Conservation (phyloP, 2,113 vertebrate species). For the Zosterops borbonicus region DNA sequence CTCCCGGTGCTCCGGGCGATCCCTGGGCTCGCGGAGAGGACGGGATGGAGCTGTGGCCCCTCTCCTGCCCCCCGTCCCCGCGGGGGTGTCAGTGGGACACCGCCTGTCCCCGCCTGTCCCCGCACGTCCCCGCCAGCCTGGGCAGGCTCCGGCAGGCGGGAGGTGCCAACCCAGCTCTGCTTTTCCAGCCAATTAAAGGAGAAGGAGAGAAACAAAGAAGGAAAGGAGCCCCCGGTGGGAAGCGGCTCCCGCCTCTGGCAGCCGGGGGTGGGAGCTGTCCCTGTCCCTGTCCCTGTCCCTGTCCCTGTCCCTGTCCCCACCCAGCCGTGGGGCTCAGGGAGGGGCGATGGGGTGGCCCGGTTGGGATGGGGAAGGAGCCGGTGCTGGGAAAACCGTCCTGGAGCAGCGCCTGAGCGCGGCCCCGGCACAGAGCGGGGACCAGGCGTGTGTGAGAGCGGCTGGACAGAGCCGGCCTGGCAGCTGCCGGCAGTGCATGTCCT, state of each 20-base stretch:
- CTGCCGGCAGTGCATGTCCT: fast-evolving
- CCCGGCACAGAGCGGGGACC: fast-evolving
- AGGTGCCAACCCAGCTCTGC: constrained; percentile 6
- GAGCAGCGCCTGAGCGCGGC: fast-evolving
- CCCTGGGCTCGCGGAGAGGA: fast-evolving
- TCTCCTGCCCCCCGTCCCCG: fast-evolving
- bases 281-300: background rate
- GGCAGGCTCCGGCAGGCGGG: background rate
- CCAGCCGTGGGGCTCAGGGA: background rate
- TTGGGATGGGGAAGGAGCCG: background rate
- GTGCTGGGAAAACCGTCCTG: fast-evolving
- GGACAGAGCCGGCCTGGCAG: background rate
- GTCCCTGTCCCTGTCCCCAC: background rate
- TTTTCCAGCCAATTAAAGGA: constrained; percentile 37
- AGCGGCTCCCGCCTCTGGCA: background rate
- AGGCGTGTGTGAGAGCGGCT: fast-evolving
- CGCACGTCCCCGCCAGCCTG: background rate
- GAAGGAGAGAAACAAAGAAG: constrained; percentile 50
- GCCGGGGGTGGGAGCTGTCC: background rate
- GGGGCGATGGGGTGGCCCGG: fast-evolving
- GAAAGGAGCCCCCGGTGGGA: fast-evolving
- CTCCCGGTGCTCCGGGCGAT: fast-evolving
- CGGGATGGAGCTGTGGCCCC: fast-evolving
- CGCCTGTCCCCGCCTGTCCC: no score
- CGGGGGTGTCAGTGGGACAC: background rate